Evolutionary conservation across 2,113 vertebrate species (phyloP), one percentile per base, ranked within the genome.

Genomic region (Apodemus speciosus): DNA sequence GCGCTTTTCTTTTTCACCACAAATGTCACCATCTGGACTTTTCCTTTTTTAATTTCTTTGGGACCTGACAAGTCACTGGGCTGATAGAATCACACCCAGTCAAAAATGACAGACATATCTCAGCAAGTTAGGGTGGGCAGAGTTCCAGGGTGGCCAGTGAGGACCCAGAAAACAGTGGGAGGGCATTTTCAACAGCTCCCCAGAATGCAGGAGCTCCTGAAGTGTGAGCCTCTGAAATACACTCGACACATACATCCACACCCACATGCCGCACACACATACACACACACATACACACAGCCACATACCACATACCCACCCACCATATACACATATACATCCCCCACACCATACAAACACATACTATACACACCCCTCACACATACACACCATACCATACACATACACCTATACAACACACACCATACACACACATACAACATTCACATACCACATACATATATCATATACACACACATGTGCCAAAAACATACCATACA

Each of bases 21-120:
- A 97, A 97, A 97, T 97, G 97, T 97, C 97, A 97, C 97, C 97
- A 97, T 97, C 97, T 97, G 97, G 96, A 97, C 97, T 97, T 97
- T 97, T 97, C 95, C 95, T 97, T 97, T 97, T 97, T 97, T 96
- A 97, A 97, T 97, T 97, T 97, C 96, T 96, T 94, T 93, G 94
- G 95, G 97, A 97, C 97, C 95, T 97, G 95, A 97, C 96, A 97
- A 97, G 97, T 97, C 97, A 96, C 95, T 97, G 96, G 96, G 96
- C 97, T 97, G 96, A 96, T 96, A 95, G 81, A 97, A 96, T 97
- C 96, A 95, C 97, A 97, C 95, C 94, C 97, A 97, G 96, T 97
- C 96, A 97, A 96, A 81, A 97, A 97, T 97, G 96, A 97, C 96
- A 97, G 96, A 96, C 96, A 95, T 58, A 90, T 94, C 95, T 96